These are phyloP conservation scores for Myotis daubentonii DNA, from an alignment of 2,797 vertebrate genomes.

Conservation along the genomic window DNA sequence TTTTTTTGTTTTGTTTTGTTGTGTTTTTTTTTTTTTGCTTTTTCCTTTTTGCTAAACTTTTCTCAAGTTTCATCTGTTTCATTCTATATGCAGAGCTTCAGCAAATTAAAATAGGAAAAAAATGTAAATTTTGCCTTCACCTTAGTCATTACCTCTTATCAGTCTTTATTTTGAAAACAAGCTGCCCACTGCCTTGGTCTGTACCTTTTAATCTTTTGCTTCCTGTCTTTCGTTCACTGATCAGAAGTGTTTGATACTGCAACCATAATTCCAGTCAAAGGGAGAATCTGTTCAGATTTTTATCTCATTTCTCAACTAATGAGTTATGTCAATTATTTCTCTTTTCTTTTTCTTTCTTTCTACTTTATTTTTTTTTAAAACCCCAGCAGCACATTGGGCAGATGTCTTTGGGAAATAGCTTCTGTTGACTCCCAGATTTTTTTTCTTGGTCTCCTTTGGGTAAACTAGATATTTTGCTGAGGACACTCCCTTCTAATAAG, in stretches of 20 bases:
- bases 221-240: background rate
- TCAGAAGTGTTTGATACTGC: background rate
- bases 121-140: background rate
- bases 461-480: background rate
- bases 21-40: background rate
- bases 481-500: background rate
- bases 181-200: background rate
- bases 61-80: constrained; percentile 37
- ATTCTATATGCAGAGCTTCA: background rate
- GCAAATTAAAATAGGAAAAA: background rate
- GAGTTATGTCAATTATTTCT: background rate
- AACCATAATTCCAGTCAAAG: background rate
- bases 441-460: constrained; percentile 13
- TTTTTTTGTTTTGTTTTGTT: no score
- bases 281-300: background rate
- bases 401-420: background rate
- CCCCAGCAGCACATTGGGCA: background rate
- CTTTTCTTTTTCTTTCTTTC: background rate
- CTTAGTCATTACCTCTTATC: background rate
- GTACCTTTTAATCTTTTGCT: background rate
- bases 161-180: constrained; percentile 2
- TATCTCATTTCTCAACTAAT: background rate
- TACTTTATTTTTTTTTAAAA: background rate
- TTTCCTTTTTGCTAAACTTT: background rate
- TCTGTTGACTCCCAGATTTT: background rate